phyloP scores from a whole-genome alignment of 2,888 invertebrate species.

The Phasia obesa region DNA sequence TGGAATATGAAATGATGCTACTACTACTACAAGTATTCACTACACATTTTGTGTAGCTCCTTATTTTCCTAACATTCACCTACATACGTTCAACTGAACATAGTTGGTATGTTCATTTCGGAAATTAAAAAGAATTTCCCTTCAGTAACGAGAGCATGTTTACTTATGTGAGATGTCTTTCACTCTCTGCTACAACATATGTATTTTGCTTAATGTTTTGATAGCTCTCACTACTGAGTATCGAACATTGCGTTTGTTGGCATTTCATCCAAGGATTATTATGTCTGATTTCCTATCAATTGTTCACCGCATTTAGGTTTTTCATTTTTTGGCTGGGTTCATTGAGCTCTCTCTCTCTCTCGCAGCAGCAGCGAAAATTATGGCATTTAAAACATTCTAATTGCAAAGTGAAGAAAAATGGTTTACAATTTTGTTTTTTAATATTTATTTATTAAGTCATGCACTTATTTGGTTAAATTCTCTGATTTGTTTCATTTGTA shows the following conservation, averaged over 20 bases:
- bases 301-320: slow-evolving; percentile 31
- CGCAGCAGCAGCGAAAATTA: slow-evolving; percentile 13
- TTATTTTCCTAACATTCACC: too few species aligned
- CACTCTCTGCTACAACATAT: neutral
- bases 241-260: slow-evolving; percentile 45
- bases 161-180: slow-evolving; percentile 27
- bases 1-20: slow-evolving; percentile 26
- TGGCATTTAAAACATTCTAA: slow-evolving; percentile 6
- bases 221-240: slow-evolving; percentile 3
- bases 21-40: slow-evolving; percentile 18
- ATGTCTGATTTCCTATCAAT: slow-evolving; percentile 48
- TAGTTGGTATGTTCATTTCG: too few species aligned
- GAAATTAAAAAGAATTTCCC: too few species aligned
- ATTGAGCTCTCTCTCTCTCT: slow-evolving; percentile 40
- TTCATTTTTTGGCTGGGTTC: slow-evolving; percentile 40
- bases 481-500: slow-evolving; percentile 37
- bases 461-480: neutral
- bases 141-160: too few species aligned
- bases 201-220: neutral
- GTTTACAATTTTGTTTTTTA: slow-evolving; percentile 22
- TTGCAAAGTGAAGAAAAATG: neutral
- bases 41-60: neutral
- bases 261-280: slow-evolving; percentile 58
- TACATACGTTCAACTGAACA: too few species aligned
- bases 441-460: slow-evolving; percentile 20